Evolutionary conservation across 2,113 vertebrate genomes (phyloP), one percentile per base, ranked within the genome.

Genomic region (Amia ocellicauda): DNA sequence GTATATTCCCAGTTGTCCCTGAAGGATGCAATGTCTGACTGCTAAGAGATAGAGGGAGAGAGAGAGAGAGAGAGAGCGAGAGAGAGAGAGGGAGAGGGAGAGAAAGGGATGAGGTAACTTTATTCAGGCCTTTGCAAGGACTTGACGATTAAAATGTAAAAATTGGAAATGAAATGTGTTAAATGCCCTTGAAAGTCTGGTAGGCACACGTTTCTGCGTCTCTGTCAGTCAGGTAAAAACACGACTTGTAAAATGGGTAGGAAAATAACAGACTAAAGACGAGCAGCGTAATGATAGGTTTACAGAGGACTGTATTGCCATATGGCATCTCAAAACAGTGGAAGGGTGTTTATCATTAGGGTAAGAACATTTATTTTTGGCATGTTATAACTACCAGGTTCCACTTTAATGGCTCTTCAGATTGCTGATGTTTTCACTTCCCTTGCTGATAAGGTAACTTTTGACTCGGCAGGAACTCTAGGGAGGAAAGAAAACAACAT

Each of bases 111-210:
- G 27, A 27, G n/a, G 29, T 11, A 2, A 2, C 31, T 36, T 11
- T 11, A 7, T 47, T 47, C 17, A 51, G 29, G 41, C 14, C 13
- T 13, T 47, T 8, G 13, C 43, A 47, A 8, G 10, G 43, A 3
- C 8, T 14, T 16, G 8, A 47, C 43, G 3, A 4, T 17, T 4
- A 47, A 47, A 47, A 16, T 13, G 10, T 17, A 13, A 16, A 47
- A n/a, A 47, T 17, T 17, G 55, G 43, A 24, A 28, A 49, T 22
- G 41, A 52, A 60, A 52, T 65, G 26, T 64, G 52, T 22, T 41
- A 67, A 63, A 28, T 83, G 83, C 76, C 84, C 81, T 85, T 86
- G 81, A 83, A 41, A 72, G 62, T 43, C 68, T 82, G 5, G 72
- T 68, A 65, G 69, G 69, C 63, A 74, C 69, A 65, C 73, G 64